These are phyloP conservation scores for Epinotia bilunana DNA, from an alignment of 2,888 invertebrate species.

Conservation along the genomic window DNA sequence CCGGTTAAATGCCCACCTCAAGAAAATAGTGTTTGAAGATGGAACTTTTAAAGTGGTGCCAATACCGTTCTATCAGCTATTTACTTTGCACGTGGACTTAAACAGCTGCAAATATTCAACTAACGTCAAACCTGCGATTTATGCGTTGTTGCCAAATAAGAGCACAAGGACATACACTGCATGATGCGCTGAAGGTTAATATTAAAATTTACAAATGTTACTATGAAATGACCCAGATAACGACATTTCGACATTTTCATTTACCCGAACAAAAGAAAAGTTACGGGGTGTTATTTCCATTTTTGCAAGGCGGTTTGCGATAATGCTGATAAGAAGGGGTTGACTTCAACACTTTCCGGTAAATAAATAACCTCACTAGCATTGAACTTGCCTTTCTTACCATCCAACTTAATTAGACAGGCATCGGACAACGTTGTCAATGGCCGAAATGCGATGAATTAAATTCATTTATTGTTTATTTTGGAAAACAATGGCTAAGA, in stretches of 20 bases:
- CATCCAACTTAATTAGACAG: neutral
- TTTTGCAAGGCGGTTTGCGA: neutral
- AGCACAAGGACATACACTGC: constrained; percentile 6
- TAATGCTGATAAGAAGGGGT: neutral
- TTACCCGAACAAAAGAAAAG: neutral
- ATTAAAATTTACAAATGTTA: constrained; percentile 2
- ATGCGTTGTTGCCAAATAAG: constrained; percentile 1
- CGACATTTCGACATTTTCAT: no score
- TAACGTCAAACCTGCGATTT: neutral
- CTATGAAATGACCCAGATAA: constrained; percentile 2
- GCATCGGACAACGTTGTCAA: neutral
- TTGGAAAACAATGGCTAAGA: constrained; percentile 9
- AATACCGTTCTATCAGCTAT: neutral
- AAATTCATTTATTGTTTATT: constrained; percentile 2
- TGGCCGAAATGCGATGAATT: neutral
- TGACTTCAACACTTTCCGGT: neutral
- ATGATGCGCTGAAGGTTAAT: neutral
- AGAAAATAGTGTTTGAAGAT: neutral
- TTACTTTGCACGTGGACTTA: neutral
- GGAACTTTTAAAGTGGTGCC: constrained; percentile 2
- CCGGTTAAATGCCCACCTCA: constrained; percentile 1
- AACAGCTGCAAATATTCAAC: neutral
- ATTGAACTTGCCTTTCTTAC: neutral
- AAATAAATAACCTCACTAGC: neutral
- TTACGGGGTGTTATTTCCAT: neutral